Evolutionary conservation across 2,113 vertebrate genomes (phyloP).

Genomic region (Anhinga rufa): DNA sequence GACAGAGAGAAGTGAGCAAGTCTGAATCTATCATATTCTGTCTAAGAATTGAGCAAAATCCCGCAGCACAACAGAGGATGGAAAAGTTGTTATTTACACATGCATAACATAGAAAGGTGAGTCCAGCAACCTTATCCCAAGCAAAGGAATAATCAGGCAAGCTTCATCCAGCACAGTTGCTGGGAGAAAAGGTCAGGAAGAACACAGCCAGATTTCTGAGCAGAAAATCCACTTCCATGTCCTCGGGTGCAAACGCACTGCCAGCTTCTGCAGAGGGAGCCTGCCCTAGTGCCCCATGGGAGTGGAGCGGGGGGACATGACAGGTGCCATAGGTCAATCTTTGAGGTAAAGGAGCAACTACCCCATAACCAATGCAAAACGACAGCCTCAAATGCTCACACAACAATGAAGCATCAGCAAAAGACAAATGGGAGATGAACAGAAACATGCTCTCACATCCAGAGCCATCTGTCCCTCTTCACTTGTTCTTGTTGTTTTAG

Average conservation of each 20-base stretch:
- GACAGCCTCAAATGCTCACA: neutral
- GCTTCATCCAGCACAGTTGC: neutral
- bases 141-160: neutral
- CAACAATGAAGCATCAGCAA: neutral
- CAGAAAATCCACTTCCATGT: neutral
- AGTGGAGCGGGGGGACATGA: neutral
- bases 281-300: neutral
- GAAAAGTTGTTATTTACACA: neutral
- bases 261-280: neutral
- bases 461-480: slow-evolving; percentile 46
- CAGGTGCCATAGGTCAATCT: neutral
- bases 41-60: neutral
- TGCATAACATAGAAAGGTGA: neutral
- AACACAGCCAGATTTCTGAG: neutral
- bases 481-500: slow-evolving; percentile 1
- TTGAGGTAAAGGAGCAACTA: neutral
- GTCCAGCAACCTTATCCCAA: neutral
- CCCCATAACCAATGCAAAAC: neutral
- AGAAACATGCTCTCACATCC: slow-evolving; percentile 2
- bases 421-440: slow-evolving; percentile 43
- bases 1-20: neutral
- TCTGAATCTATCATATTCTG: neutral
- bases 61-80: rapidly evolving
- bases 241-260: neutral
- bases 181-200: neutral